Base-by-base conservation (phyloP, 2,113 vertebrate genomes). In the Nettapus auritus region DNA sequence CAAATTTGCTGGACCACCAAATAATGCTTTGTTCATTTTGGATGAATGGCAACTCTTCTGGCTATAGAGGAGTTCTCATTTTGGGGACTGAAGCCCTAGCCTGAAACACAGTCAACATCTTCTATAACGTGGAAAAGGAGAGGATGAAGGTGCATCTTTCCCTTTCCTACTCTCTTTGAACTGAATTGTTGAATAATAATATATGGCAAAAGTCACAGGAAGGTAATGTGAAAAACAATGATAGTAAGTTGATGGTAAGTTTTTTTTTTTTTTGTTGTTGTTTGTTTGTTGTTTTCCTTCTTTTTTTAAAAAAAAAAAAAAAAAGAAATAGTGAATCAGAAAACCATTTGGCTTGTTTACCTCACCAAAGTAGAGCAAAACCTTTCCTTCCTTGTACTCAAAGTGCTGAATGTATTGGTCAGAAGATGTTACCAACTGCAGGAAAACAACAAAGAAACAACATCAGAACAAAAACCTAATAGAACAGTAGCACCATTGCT, bases 351-450 rank as follows among this genome's bases (percentile, higher is more conserved):
- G 26, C 56, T 88, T 73, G 9, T 40, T 97, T 97, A 98, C 98
- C 94, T 98, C 87, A 29, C 94, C 89, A 57, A 98, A 98, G 68
- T 98, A 98, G 23, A 98, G 96, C 73, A 96, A 96, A 44, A 98
- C 96, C 80, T 87, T 98, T 73, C 98, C 98, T 87, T 91, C 79
- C 33, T 94, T 96, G 67, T 97, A 59, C 74, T 98, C 98, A 34
- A 96, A 98, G 42, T 97, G 98, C 63, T 98, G 96, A 50, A 97
- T 97, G 70, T 97, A 98, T 59, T 94, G 95, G 92, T 98, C 98
- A 84, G 98, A 95, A 84, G 97, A 95, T 14, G n/a, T 95, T 56
- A 93, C 90, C 60, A 95, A 23, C 98, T 98, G 59, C 53, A 82
- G 52, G 22, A 90, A 92, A 77, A 40, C 3, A 86, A 70, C 59